These are phyloP conservation scores for Neocloeon triangulifer DNA, from an alignment of 1,140 invertebrate genomes.

Conservation along the genomic window DNA sequence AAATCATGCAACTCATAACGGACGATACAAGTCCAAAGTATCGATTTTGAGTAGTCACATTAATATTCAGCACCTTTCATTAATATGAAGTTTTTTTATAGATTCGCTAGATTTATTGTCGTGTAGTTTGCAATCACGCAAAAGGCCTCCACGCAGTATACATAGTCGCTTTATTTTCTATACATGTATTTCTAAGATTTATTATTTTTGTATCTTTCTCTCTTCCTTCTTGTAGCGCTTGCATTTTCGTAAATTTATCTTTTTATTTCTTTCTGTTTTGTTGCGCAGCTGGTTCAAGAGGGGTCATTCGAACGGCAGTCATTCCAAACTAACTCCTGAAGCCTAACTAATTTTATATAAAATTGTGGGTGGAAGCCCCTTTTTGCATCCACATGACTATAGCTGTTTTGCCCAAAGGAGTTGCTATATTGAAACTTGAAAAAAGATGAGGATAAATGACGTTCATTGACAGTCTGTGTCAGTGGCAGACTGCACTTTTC, in stretches of 20 bases:
- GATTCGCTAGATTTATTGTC: constrained; percentile 6
- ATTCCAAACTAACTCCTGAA: background rate
- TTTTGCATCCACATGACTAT: background rate
- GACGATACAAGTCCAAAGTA: no score
- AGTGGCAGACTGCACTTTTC: no score
- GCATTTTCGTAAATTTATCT: background rate
- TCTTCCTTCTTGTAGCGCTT: constrained; percentile 1
- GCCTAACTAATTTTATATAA: background rate
- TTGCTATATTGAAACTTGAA: no score
- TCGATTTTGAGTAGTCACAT: no score
- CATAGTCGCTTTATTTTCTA: constrained; percentile 3
- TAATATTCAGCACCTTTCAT: no score
- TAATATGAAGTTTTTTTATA: no score
- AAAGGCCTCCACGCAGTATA: constrained; percentile 2
- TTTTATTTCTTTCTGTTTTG: constrained; percentile 3
- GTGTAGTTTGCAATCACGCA: background rate
- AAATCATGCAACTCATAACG: no score
- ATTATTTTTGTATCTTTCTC: constrained; percentile 3
- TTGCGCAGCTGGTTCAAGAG: constrained; percentile 4
- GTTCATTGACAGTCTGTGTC: no score
- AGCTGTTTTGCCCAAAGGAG: no score
- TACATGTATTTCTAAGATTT: constrained; percentile 3
- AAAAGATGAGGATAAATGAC: no score
- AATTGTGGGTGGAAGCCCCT: background rate
- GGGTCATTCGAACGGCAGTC: background rate